Base-by-base conservation (phyloP, 2,113 vertebrate genomes). In the Perca flavescens region DNA sequence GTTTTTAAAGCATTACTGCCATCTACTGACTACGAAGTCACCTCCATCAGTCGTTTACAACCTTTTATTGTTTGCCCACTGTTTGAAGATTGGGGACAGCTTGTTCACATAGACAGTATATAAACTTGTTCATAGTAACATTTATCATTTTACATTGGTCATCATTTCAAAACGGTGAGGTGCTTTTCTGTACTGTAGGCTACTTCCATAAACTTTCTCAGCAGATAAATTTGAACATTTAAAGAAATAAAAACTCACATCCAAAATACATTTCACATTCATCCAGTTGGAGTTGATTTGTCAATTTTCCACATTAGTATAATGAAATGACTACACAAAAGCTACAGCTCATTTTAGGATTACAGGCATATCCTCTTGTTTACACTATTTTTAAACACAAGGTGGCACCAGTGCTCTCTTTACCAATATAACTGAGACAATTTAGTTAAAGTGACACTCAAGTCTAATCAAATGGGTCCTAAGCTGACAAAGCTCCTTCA, bases 401-500 rank as follows among this genome's bases (percentile, higher is more conserved):
- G 86, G 19, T 78, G 76, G 79, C 79, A 79, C 69, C 17, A 86
- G 31, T 53, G 21, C 12, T 73, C 19, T n/a, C 28, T 47, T 56
- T 50, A 53, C 15, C 16, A 9, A 56, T 25, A 28, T 3, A 21
- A 25, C 47, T 22, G 49, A 53, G n/a, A 31, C 22, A 28, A 43
- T 12, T 25, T 15, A 28, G 3, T 43, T 49, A 47, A 69, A 74
- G 56, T 14, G 63, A 9, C 11, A 15, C 2, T 28, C 28, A 28
- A 28, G 28, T 28, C 28, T 28, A 28, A 28, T 28, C 28, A 28
- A 28, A 28, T 28, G 28, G 28, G 28, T 28, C 28, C 2, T 28
- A 28, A 28, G 28, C 28, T 28, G 28, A 28, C 28, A 28, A 28
- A 28, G 28, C 28, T 28, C 28, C 28, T 28, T 28, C 28, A 28